phyloP scores from a whole-genome alignment of 2,113 vertebrate genomes.

The Silurus meridionalis region DNA sequence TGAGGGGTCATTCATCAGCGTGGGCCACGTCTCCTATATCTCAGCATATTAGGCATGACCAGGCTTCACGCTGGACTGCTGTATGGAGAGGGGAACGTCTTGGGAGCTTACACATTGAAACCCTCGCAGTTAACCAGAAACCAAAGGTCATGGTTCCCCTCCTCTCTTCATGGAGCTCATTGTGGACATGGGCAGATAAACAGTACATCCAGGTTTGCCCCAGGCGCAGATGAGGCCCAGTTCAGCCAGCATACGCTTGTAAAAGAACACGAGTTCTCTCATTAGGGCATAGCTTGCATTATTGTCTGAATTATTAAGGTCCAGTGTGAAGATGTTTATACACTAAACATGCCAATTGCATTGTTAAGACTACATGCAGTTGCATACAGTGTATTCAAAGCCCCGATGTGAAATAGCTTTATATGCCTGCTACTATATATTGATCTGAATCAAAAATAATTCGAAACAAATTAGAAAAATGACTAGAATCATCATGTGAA shows the following conservation, averaged over 20 bases:
- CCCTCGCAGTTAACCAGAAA: slow-evolving; percentile 64
- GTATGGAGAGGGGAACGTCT: slow-evolving; percentile 64
- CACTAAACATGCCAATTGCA: not conserved
- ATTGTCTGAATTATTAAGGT: not conserved
- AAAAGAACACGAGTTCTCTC: slow-evolving; percentile 38
- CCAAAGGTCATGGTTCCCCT: slow-evolving; percentile 55
- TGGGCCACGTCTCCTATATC: slow-evolving; percentile 62
- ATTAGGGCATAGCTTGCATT: slow-evolving; percentile 25
- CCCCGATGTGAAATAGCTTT: not conserved
- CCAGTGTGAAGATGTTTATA: not conserved
- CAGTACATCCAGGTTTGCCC: slow-evolving; percentile 64
- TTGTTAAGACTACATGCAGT: not conserved
- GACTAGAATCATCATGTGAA: not conserved
- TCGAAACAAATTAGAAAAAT: slow-evolving; percentile 12
- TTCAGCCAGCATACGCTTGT: slow-evolving; percentile 30
- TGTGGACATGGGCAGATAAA: slow-evolving; percentile 52
- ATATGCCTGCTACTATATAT: not conserved
- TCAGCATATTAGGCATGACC: slow-evolving; percentile 70
- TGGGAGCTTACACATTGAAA: slow-evolving; percentile 64
- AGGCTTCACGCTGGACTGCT: slow-evolving; percentile 49
- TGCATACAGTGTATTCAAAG: not conserved
- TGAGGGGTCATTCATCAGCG: slow-evolving; percentile 33
- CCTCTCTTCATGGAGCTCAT: slow-evolving; percentile 55
- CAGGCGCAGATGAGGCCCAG: slow-evolving; percentile 31
- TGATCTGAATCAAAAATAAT: not conserved